Conservation (phyloP, 2,113 vertebrate species). For the Notarius lentiginosus region DNA sequence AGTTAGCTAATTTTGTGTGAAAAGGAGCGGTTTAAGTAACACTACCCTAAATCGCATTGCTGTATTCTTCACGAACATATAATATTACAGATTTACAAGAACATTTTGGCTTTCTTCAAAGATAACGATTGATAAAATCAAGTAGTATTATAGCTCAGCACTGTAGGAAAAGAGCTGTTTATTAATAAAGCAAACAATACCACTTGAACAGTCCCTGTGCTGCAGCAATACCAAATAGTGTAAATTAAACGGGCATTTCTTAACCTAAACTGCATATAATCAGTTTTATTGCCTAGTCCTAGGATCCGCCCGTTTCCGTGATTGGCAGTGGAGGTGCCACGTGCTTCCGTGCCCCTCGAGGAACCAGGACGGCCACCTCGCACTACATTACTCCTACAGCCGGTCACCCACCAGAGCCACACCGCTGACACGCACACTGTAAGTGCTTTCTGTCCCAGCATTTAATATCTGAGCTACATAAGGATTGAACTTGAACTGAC, state of each 20-base stretch:
- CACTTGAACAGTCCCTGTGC: neutral
- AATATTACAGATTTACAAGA: neutral
- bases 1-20: neutral
- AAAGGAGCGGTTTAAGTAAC: neutral
- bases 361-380: too few species aligned
- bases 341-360: constrained; percentile 54
- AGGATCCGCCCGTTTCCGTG: constrained; percentile 55
- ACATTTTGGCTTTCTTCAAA: neutral
- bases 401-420: neutral
- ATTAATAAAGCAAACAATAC: neutral
- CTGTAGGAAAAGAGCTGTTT: neutral
- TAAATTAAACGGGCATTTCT: neutral
- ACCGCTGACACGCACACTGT: neutral
- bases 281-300: neutral
- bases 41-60: neutral
- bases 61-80: neutral
- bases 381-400: neutral
- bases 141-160: neutral
- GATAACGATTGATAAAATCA: neutral
- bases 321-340: constrained; percentile 70
- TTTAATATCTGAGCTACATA: neutral
- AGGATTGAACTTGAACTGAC: neutral
- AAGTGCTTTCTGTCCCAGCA: constrained; percentile 4
- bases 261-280: neutral
- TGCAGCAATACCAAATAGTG: neutral